phyloP scores from a whole-genome alignment of 2,888 invertebrate genomes.

The Rotaria magnacalcarata region DNA sequence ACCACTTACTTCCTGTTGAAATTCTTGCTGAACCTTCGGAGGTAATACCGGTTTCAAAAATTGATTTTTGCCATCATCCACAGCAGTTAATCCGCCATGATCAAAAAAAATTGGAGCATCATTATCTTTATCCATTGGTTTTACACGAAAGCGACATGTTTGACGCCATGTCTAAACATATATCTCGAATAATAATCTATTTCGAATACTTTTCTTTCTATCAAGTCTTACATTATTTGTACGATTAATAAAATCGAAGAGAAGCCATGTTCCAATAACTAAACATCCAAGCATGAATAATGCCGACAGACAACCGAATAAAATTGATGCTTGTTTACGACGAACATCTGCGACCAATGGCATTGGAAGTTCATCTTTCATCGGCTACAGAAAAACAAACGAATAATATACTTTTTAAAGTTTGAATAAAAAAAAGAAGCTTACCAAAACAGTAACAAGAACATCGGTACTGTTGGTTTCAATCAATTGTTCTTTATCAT shows the following conservation, averaged over 20 bases:
- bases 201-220: background rate
- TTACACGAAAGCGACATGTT: constrained; percentile 23
- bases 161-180: constrained; percentile 9
- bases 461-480: background rate
- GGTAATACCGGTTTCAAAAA: background rate
- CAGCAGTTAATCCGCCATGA: constrained; percentile 12
- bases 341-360: background rate
- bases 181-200: background rate
- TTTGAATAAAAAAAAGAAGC: background rate
- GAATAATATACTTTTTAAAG: too few species aligned
- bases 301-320: background rate
- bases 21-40: background rate
- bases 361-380: background rate
- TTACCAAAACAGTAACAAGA: background rate
- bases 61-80: constrained; percentile 9
- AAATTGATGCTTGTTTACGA: constrained; percentile 18
- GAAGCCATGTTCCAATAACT: constrained; percentile 5
- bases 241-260: constrained; percentile 24
- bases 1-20: constrained; percentile 5
- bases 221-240: background rate
- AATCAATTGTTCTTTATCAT: constrained; percentile 7
- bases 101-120: background rate
- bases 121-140: background rate
- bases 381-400: background rate
- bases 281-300: background rate